Percentiles rank a stretch among this genome's conserved stretches.
Conservation (phyloP, 2,797 vertebrate species). For the Oophaga sylvatica region DNA sequence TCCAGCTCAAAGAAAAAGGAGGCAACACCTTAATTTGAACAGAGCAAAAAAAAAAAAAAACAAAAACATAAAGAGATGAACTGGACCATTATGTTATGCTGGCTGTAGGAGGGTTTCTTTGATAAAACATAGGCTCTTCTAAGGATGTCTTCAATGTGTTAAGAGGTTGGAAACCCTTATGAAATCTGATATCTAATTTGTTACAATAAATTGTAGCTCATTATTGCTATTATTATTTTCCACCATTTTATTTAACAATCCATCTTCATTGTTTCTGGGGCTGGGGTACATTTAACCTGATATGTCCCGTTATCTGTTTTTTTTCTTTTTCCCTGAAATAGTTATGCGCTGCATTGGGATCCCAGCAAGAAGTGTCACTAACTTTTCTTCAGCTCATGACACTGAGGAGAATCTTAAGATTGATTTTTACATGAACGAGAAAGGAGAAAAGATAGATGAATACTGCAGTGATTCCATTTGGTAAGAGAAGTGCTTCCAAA, state of each 20-base stretch:
- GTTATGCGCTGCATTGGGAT: conserved; percentile 73
- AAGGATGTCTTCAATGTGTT: not conserved
- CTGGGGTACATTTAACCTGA: not conserved
- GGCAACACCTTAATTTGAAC: too few relatives aligned
- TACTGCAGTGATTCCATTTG: conserved; percentile 69
- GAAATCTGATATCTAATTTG: not conserved
- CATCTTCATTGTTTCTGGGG: not conserved
- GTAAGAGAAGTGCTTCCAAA: conserved; percentile 59
- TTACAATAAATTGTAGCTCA: not conserved
- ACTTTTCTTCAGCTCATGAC: conserved; percentile 69
- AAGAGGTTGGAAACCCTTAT: not conserved
- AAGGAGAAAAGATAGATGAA: conserved; percentile 57
- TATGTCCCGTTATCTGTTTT: not conserved
- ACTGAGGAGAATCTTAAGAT: conserved; percentile 71
- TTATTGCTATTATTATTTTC: not conserved
- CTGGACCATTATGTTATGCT: not conserved
- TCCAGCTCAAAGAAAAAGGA: too few relatives aligned
- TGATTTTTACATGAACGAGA: conserved; percentile 67
- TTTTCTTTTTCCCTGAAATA: conserved; percentile 45
- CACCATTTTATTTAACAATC: not conserved
- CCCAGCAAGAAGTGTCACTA: conserved; percentile 67
- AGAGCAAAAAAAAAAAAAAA: too few relatives aligned
- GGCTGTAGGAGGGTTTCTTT: not conserved
- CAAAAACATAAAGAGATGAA: too few relatives aligned
- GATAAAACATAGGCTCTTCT: too few relatives aligned